Base-by-base conservation (phyloP, 2,797 vertebrate genomes). In the Cyprinella venusta region DNA sequence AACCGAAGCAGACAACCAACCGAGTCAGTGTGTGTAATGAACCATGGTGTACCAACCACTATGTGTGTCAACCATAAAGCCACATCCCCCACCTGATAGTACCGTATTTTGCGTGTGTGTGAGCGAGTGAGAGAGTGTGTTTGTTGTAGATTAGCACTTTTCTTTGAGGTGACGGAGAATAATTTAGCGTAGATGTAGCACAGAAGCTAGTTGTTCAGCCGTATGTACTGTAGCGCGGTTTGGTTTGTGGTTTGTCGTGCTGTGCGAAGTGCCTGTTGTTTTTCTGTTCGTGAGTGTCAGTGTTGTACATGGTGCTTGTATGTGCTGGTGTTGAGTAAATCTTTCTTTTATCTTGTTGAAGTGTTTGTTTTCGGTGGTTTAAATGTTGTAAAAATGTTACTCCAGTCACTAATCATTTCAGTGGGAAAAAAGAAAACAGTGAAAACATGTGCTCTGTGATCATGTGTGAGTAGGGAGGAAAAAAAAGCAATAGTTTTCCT, bases 21-120 rank as follows among this genome's bases (percentile, higher is more conserved):
- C 92, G 94, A 96, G 90, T 96, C 94, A 94, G 94, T 96, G 94
- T 96, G 95, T 95, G 94, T 96, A 93, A 95, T 96, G 95, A 95
- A 95, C 94, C 94, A 94, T 94, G 95, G 95, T 95, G 94, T 96
- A 83, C 95, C 95, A 92, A 96, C 95, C 94, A 96, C 94, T 94
- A 93, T 96, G 94, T 96, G 95, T 94, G 92, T 94, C 93, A 95
- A 93, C 93, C 94, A 94, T 95, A 94, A 93, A 68, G 93, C 91
- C 93, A 92, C 93, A 90, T 92, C 94, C 92, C 93, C 94, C 91
- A 95, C 93, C 91, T 94, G 93, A 95, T 93, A 93, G 92, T 83
- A 87, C 91, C 92, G 89, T 94, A 93, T 90, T 92, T 52, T 56
- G 54, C 40, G 64, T 56, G 24, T 38, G 65, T 42, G 84, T 68